Evolutionary conservation across 2,888 invertebrate species (phyloP), one percentile per base, ranked within the genome.

Genomic region (Drosophila mercatorum): DNA sequence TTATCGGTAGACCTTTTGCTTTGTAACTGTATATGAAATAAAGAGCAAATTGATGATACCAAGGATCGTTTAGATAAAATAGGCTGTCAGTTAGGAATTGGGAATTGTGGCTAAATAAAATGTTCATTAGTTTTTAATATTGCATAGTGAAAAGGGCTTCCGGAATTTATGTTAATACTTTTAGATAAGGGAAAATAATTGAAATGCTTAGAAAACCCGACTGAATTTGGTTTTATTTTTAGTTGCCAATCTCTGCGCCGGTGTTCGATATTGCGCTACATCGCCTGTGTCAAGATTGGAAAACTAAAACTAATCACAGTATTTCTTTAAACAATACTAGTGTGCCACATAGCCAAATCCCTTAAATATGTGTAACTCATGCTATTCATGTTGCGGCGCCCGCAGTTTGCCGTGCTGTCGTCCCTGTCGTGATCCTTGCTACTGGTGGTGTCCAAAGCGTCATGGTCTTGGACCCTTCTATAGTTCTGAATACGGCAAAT

Each of bases 301-400:
- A 44, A 6, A 6, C 12, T 12, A 12, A 22, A 44, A 12, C 1
- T 22, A 22, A 44, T 44, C 22, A 44, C 43, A 44, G 43, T n/a
- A 7, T 0, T 41, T 41, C 41, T 8, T 7, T 11, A 10, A 3
- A 11, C 10, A 26, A 1, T 55, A 82, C 22, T 22, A 22, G 22
- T 22, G 22, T 22, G 22, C 22, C 22, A 17, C 17, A 17, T 17
- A 17, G 17, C 17, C 17, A 17, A 17, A 17, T 17, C 17, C 17
- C 0, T 17, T 17, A 17, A 17, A 49, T 44, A 79, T 81, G 75
- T 82, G 78, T 31, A 49, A 57, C 55, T 44, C 78, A 4, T 73
- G 78, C 62, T 60, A 56, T n/a, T 64, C 78, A 26, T 70, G 62
- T 22, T 56, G 62, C 28, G 44, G 57, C 11, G 38, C 44, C 52